Evolutionary conservation across 2,113 vertebrate species (phyloP).

Genomic region (Megaptera novaeangliae): DNA sequence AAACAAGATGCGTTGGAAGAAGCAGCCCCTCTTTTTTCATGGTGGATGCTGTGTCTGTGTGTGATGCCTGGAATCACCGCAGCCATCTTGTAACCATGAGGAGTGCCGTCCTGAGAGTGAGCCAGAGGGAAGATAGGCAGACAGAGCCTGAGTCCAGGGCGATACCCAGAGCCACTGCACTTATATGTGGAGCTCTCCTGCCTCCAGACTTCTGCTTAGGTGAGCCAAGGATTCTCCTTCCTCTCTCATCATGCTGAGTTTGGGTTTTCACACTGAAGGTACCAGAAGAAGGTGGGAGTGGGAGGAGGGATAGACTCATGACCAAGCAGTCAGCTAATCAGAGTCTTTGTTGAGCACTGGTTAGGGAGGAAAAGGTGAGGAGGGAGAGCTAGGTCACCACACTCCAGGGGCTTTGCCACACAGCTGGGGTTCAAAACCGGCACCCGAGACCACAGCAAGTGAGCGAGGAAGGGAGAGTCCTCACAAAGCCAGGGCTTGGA

Average conservation of each 20-base stretch:
- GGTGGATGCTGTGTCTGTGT: neutral
- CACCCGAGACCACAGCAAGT: too few species aligned
- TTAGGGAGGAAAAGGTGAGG: neutral
- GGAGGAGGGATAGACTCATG: rapidly evolving
- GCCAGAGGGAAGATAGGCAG: neutral
- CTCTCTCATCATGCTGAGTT: neutral
- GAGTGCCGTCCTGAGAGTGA: neutral
- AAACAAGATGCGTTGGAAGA: neutral
- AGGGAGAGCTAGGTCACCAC: neutral
- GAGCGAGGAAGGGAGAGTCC: neutral
- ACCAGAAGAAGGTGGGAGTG: neutral
- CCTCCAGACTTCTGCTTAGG: neutral
- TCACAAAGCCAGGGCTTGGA: neutral
- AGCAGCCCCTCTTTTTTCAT: neutral
- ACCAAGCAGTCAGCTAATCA: neutral
- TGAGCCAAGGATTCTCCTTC: too few species aligned
- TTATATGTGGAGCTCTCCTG: neutral
- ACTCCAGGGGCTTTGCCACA: neutral
- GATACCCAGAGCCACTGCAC: neutral
- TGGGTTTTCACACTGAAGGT: neutral
- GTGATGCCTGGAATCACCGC: neutral
- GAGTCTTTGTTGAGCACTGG: neutral
- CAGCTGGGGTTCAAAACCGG: too few species aligned
- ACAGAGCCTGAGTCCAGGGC: neutral
- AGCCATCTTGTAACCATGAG: neutral